Base-by-base conservation (phyloP, 2,797 vertebrate species). In the Odontamblyopus lacepedii region DNA sequence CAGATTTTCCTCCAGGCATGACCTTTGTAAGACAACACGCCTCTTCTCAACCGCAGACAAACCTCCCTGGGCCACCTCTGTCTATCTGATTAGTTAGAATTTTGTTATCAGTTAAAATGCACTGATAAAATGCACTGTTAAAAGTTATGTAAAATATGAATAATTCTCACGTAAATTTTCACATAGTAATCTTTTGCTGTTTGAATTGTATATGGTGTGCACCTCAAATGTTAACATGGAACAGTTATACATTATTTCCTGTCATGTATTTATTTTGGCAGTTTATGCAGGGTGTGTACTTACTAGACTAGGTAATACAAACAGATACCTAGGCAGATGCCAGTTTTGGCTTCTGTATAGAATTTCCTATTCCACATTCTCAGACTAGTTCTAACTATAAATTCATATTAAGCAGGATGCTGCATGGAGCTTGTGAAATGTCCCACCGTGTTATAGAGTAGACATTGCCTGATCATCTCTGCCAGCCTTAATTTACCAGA, bases 401-500 rank as follows among this genome's bases (percentile, higher is more conserved):
- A 38, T 38, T 38, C 35, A 9, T 38, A 38, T 38, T 38, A 38
- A 38, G 8, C 7, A 9, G 6, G 8, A 38, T 38, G 35, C 35
- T 8, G 6, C 35, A 35, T 7, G 35, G 41, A 13, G 41, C 41
- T 44, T 44, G 41, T 44, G 12, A 44, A 44, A 44, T 12, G 12
- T 44, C 41, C 41, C 41, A 44, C 41, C 2, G 41, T 13, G 41
- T 44, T 44, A 44, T 44, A 13, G 41, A 44, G 41, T 13, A 44
- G 12, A 44, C 12, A 44, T 15, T 48, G 44, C 44, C 56, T 11
- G 65, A 69, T 44, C 78, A 78, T 77, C 76, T 86, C 77, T 84
- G 86, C 85, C 86, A 92, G 91, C 89, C 82, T 85, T 82, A 76
- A 69, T 80, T 91, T 90, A 91, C 90, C 88, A 87, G 88, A 90